Conservation (phyloP, 2,888 invertebrate species). For the Apamea anceps region DNA sequence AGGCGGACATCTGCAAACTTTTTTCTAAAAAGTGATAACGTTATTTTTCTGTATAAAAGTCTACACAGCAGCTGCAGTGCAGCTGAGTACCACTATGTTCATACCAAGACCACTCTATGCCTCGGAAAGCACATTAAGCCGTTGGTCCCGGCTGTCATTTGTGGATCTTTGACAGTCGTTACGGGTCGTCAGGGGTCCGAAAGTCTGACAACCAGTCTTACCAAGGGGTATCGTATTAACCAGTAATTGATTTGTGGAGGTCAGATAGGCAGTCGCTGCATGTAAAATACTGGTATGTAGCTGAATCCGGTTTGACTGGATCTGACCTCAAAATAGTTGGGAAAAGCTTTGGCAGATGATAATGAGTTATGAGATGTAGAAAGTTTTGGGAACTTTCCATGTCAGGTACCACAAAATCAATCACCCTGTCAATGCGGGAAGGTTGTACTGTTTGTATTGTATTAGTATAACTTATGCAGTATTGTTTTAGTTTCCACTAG, state of each 20-base stretch:
- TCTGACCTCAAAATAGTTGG: too few species aligned
- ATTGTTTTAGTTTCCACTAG: slow-evolving; percentile 28
- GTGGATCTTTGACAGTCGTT: not conserved
- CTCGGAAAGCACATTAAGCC: not conserved
- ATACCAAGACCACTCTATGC: not conserved
- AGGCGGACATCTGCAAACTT: too few species aligned
- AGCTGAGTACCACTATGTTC: too few species aligned
- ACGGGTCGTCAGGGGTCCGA: too few species aligned
- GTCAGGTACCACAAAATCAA: slow-evolving; percentile 25
- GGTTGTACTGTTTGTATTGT: slow-evolving; percentile 16
- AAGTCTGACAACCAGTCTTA: too few species aligned
- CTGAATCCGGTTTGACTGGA: too few species aligned
- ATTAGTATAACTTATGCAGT: slow-evolving; percentile 22
- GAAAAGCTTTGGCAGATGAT: too few species aligned
- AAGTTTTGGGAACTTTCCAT: slow-evolving; percentile 20
- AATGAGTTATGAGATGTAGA: not conserved
- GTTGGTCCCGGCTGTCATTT: not conserved
- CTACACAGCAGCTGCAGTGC: too few species aligned
- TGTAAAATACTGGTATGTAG: too few species aligned
- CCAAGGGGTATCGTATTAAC: too few species aligned
- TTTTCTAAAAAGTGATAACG: not conserved
- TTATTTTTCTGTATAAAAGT: not conserved
- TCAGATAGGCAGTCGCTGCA: too few species aligned
- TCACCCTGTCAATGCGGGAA: slow-evolving; percentile 18
- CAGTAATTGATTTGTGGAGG: too few species aligned